Evolutionary conservation across 2,888 invertebrate species (phyloP).

Genomic region (Chaitophorus viminalis): DNA sequence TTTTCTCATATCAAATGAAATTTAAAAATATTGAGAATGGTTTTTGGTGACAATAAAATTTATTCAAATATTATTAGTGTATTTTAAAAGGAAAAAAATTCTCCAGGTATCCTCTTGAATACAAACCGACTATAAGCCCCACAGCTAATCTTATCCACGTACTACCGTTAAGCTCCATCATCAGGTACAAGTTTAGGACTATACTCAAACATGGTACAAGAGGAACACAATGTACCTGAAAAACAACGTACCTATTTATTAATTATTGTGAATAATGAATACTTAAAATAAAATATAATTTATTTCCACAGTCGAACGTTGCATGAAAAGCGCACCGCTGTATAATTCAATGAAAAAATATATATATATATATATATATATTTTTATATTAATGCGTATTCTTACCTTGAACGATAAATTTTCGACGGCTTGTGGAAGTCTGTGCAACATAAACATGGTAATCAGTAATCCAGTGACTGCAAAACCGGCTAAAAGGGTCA

Average conservation of each 20-base stretch:
- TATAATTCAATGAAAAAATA: too few relatives aligned
- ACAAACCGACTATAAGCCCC: constrained; percentile 83
- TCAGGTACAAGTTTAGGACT: constrained; percentile 87
- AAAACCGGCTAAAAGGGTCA: not conserved
- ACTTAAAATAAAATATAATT: too few relatives aligned
- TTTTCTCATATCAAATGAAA: too few relatives aligned
- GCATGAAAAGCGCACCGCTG: too few relatives aligned
- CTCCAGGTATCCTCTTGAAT: not conserved
- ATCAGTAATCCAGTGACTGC: constrained; percentile 69
- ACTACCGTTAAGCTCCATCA: constrained; percentile 84
- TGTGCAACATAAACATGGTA: constrained; percentile 73
- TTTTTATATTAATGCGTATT: not conserved
- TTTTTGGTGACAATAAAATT: not conserved
- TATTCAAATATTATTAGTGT: not conserved
- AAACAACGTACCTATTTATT: not conserved
- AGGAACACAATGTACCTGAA: constrained; percentile 85
- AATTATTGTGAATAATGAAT: not conserved
- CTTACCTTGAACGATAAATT: constrained; percentile 78
- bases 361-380: too few relatives aligned
- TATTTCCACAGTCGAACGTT: too few relatives aligned
- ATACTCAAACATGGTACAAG: constrained; percentile 85
- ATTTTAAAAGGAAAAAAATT: not conserved
- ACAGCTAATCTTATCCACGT: constrained; percentile 90
- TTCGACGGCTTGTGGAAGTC: constrained; percentile 76
- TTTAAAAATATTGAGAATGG: not conserved